These are phyloP conservation scores for Lacanobia oleracea DNA, from an alignment of 2,888 invertebrate genomes.

Conservation along the genomic window DNA sequence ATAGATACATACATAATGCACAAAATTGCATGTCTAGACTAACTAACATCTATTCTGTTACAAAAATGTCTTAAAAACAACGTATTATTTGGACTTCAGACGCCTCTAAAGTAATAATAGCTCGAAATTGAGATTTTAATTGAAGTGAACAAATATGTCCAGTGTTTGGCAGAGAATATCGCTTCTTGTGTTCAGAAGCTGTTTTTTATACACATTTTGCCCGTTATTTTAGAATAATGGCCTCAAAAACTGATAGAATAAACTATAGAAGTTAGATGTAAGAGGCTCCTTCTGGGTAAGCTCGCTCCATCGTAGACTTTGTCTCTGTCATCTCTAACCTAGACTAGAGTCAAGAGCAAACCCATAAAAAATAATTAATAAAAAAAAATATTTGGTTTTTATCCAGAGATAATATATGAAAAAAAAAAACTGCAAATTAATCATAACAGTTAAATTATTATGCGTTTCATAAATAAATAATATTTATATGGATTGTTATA, in stretches of 20 bases:
- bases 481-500: no score
- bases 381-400: no score
- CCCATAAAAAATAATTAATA: no score
- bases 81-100: slow-evolving; percentile 14
- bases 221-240: background rate
- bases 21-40: slow-evolving; percentile 33
- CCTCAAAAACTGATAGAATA: slow-evolving; percentile 47
- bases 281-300: no score
- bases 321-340: no score
- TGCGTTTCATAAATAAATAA: no score
- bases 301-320: no score
- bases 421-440: no score
- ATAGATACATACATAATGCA: slow-evolving; percentile 24
- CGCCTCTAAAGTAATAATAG: slow-evolving; percentile 4
- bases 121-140: slow-evolving; percentile 57
- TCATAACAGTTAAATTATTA: no score
- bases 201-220: slow-evolving; percentile 9
- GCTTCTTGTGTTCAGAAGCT: slow-evolving; percentile 34
- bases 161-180: slow-evolving; percentile 21
- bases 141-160: slow-evolving; percentile 19
- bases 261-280: no score
- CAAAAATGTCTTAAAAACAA: slow-evolving; percentile 40
- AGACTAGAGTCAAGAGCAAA: no score
- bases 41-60: slow-evolving; percentile 13
- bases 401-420: no score